Evolutionary conservation across 2,888 invertebrate species (phyloP), one percentile per base, ranked within the genome.

Genomic region (Cephalotes varians): DNA sequence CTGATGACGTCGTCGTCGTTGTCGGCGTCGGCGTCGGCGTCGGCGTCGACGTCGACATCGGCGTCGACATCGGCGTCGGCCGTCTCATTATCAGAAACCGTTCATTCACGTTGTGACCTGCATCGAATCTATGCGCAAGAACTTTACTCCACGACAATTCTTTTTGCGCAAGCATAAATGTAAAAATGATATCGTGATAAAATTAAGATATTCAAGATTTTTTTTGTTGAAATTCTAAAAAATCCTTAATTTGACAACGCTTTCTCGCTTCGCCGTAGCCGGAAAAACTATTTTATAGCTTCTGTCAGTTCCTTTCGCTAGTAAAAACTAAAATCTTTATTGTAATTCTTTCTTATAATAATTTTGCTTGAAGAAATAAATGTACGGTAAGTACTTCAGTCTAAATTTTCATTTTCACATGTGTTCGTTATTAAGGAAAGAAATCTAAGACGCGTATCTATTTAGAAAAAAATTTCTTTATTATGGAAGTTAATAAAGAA

Each of bases 21-120:
- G 15, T 40, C 77, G 82, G 31, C 62, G 69, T 84, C 51, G 80
- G 37, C 76, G 73, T 69, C 67, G 69, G 67, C 77, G 86, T 82
- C 62, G 58, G 9, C 62, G 37, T 31, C 60, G 49, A 1, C 72
- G 2, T 49, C 82, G 84, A 47, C 65, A 49, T 86, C 51, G 80
- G 37, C 76, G 64, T 67, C 67, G 73, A 62, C 77, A 58, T 84
- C 34, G 60, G 12, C 25, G 28, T 80, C 51, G 18, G 25, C 44
- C 62, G 49, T 21, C 64, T 25, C 64, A 15, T 21, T n/a, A 44
- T 7, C 37, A 10, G 21, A 49, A n/a, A 5, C 56, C 28, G 54
- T 71, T 77, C 82, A 67, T 64, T 79, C 76, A 82, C 28, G 28
- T 54, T 40, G 31, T n/a, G 37, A 47, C 40, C 62, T 47, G 31